These are phyloP conservation scores for Cavia aperea DNA, from an alignment of 2,113 vertebrate genomes.

Conservation along the genomic window DNA sequence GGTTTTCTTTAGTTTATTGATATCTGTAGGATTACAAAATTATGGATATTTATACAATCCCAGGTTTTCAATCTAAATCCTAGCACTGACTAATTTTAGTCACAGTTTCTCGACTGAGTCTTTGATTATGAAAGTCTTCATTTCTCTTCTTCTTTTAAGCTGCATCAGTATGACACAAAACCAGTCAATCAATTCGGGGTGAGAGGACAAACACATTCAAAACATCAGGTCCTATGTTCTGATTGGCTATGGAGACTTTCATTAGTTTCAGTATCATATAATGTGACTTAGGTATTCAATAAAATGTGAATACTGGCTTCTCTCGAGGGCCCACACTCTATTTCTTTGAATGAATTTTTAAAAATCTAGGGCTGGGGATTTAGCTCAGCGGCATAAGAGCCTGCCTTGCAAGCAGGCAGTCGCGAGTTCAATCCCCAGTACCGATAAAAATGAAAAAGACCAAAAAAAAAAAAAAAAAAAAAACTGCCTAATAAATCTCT, in stretches of 20 bases:
- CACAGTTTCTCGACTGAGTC: constrained; percentile 14
- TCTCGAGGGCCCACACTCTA: not conserved
- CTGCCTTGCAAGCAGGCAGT: no score
- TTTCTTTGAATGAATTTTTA: not conserved
- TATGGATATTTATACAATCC: not conserved
- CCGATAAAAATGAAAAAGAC: no score
- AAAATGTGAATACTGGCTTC: not conserved
- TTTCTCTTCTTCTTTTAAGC: constrained; percentile 51
- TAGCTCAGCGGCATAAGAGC: no score
- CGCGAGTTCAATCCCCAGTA: no score
- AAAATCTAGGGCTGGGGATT: no score
- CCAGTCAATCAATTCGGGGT: constrained; percentile 51
- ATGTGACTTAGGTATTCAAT: constrained; percentile 21
- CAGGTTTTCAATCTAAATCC: constrained; percentile 13
- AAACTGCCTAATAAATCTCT: not conserved
- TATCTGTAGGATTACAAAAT: not conserved
- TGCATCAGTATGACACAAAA: constrained; percentile 48
- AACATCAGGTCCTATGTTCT: constrained; percentile 1
- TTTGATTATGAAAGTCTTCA: constrained; percentile 49
- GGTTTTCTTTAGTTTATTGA: not conserved
- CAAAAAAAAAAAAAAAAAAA: not conserved
- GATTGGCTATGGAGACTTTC: constrained; percentile 25
- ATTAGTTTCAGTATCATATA: constrained; percentile 18
- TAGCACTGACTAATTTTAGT: constrained; percentile 25
- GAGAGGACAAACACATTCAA: constrained; percentile 33